These are phyloP conservation scores for Achlya flavicornis DNA, from an alignment of 2,888 invertebrate genomes.

Conservation along the genomic window DNA sequence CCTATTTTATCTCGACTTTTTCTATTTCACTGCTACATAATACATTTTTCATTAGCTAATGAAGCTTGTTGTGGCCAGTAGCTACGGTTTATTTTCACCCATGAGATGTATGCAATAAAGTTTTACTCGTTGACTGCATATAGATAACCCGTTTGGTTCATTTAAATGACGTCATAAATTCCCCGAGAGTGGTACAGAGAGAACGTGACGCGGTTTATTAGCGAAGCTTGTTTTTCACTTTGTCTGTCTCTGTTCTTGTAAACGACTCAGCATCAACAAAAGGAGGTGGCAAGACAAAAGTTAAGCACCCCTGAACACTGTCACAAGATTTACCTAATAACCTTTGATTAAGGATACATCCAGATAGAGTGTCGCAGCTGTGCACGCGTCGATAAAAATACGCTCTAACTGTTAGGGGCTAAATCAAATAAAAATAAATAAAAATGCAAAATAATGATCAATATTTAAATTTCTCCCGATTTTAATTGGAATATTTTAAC, in stretches of 20 bases:
- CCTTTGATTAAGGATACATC: too few relatives aligned
- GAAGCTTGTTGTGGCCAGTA: neutral
- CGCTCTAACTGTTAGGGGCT: too few relatives aligned
- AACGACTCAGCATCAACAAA: conserved; percentile 3
- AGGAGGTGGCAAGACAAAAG: conserved; percentile 18
- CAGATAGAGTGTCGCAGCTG: too few relatives aligned
- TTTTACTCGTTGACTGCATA: conserved; percentile 5
- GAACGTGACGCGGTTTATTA: conserved; percentile 29
- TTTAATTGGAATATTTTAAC: too few relatives aligned
- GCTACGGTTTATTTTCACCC: neutral
- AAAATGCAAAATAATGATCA: too few relatives aligned
- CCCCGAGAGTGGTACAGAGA: conserved; percentile 20
- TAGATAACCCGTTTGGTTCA: conserved; percentile 22
- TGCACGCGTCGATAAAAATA: too few relatives aligned
- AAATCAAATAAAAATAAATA: too few relatives aligned
- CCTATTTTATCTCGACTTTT: too few relatives aligned
- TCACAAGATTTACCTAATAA: conserved; percentile 22
- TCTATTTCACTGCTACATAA: too few relatives aligned
- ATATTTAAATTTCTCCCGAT: too few relatives aligned
- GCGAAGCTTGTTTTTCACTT: conserved; percentile 2
- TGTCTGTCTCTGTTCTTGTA: neutral
- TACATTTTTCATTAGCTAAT: neutral
- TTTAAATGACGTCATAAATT: conserved; percentile 38
- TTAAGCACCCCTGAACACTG: conserved; percentile 26
- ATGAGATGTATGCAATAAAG: neutral